Evolutionary conservation across 1,140 invertebrate genomes (phyloP).

Genomic region (Drosophila lowei): DNA sequence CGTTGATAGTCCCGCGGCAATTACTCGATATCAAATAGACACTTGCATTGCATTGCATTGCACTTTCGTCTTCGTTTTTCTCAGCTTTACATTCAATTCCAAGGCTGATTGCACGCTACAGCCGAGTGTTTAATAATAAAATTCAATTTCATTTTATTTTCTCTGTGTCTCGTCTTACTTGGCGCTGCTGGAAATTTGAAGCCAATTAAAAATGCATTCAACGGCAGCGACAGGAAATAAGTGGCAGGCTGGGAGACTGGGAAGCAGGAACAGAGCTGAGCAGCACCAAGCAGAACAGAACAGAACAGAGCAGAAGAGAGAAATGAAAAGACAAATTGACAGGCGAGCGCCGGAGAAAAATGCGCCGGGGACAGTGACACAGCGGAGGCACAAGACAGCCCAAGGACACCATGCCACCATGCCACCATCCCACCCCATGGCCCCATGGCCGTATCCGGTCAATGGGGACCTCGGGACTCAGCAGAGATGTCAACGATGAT

Average conservation of each 20-base stretch:
- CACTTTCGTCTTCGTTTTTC: conserved; percentile 8
- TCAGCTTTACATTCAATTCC: conserved; percentile 30
- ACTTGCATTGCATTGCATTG: conserved; percentile 7
- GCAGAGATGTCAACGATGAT: conserved; percentile 15
- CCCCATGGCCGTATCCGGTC: too few relatives aligned
- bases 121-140: conserved; percentile 48
- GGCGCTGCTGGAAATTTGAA: conserved; percentile 66
- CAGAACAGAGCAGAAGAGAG: conserved; percentile 13
- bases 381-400: conserved; percentile 3
- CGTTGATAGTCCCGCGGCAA: conserved; percentile 11
- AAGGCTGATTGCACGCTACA: conserved; percentile 24
- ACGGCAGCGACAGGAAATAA: conserved; percentile 67
- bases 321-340: conserved; percentile 66
- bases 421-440: too few relatives aligned
- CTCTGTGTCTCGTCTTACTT: conserved; percentile 40
- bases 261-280: too few relatives aligned
- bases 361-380: conserved; percentile 10
- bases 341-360: conserved; percentile 35
- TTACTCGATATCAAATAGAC: conserved; percentile 16
- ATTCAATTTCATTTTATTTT: conserved; percentile 47
- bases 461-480: not conserved
- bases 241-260: conserved; percentile 13
- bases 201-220: conserved; percentile 77
- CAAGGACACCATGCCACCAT: conserved; percentile 14
- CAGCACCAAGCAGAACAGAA: not conserved